Conservation (phyloP, 1,140 invertebrate genomes). For the Mactra quadrangularis region DNA sequence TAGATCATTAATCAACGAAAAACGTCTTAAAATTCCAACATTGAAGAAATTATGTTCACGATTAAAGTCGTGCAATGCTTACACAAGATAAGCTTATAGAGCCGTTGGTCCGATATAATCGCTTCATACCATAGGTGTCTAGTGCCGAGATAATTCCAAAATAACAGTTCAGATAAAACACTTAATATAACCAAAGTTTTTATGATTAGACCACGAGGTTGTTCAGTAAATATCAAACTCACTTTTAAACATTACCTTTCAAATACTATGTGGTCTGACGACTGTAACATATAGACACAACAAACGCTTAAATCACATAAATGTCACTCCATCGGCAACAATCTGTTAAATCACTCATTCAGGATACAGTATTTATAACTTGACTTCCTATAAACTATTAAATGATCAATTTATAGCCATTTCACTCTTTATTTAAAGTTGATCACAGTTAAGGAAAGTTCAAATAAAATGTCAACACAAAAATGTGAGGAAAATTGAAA, state of each 20-base stretch:
- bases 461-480: too few species aligned
- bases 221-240: not conserved
- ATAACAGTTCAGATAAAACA: slow-evolving; percentile 31
- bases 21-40: slow-evolving; percentile 62
- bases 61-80: slow-evolving; percentile 49
- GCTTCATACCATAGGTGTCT: slow-evolving; percentile 48
- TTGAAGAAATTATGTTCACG: slow-evolving; percentile 48
- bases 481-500: too few species aligned
- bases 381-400: too few species aligned
- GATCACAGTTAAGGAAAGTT: too few species aligned
- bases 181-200: not conserved
- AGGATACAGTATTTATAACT: too few species aligned
- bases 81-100: slow-evolving; percentile 41
- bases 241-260: not conserved
- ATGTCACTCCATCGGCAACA: too few species aligned
- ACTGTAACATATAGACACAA: too few species aligned
- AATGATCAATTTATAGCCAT: too few species aligned
- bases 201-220: not conserved
- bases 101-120: slow-evolving; percentile 41
- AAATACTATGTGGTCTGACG: too few species aligned
- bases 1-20: slow-evolving; percentile 44
- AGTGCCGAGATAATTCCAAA: slow-evolving; percentile 17
- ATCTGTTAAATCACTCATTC: too few species aligned
- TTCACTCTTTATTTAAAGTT: too few species aligned
- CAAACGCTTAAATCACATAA: too few species aligned